Percentiles rank a stretch among this genome's conserved stretches.
Evolutionary conservation across 2,888 invertebrate species (phyloP).

Genomic region (Mylabris sibirica): DNA sequence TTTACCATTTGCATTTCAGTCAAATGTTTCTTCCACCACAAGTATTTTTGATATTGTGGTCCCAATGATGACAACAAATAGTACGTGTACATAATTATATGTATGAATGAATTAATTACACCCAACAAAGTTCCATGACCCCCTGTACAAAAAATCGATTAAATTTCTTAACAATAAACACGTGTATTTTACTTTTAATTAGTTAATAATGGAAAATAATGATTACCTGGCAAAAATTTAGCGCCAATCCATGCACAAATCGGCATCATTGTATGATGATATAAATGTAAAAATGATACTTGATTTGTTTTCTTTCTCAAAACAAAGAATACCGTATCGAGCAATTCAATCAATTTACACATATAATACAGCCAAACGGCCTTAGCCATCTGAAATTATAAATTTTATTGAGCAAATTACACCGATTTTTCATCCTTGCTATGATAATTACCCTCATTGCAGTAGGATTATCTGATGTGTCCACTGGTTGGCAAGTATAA

Average conservation of each 20-base stretch:
- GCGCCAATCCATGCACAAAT: constrained; percentile 65
- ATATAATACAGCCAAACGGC: constrained; percentile 64
- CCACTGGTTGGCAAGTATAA: constrained; percentile 77
- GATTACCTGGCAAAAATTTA: constrained; percentile 65
- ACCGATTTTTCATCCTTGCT: too few species aligned
- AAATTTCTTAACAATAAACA: background rate
- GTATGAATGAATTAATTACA: constrained; percentile 91
- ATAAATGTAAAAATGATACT: constrained; percentile 72
- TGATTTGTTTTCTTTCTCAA: constrained; percentile 73
- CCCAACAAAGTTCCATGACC: constrained; percentile 84
- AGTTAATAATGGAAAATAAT: too few species aligned
- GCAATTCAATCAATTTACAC: constrained; percentile 65
- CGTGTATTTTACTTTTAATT: background rate
- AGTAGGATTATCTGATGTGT: constrained; percentile 67
- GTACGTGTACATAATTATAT: constrained; percentile 94
- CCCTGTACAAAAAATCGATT: constrained; percentile 61
- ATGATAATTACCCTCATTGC: constrained; percentile 58
- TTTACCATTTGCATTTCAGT: constrained; percentile 88
- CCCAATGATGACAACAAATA: constrained; percentile 90
- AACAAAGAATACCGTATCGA: constrained; percentile 73
- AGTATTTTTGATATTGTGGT: constrained; percentile 83
- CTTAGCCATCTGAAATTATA: constrained; percentile 51
- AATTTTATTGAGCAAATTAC: constrained; percentile 12
- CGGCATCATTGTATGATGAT: constrained; percentile 71
- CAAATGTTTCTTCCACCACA: constrained; percentile 95